Base-by-base conservation (phyloP, 1,140 invertebrate genomes). In the Scylla paramamosain region DNA sequence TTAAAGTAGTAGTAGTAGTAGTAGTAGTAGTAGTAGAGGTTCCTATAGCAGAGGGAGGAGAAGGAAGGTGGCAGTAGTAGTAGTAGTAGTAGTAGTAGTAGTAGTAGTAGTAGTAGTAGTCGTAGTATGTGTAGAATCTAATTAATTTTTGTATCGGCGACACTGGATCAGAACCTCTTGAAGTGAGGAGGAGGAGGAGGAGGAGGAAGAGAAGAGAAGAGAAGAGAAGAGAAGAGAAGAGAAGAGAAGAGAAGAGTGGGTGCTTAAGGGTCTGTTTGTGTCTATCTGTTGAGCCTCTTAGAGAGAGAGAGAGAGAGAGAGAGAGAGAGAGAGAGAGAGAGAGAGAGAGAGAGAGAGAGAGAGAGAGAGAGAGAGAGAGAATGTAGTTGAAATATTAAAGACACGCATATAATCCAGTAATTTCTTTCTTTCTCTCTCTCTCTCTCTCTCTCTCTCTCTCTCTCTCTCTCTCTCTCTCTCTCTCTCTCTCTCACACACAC, bases 261-360 rank as follows among this genome's bases (percentile, higher is more conserved):
- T 14, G 52, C 12, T 59, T 59, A 59, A 59, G 52, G 16, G 52
- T 59, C 52, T 20, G 16, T 59, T 59, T 59, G 52, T 59, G 52
- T 59, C 52, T 59, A 59, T 59, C 52, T 59, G 52, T 59, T 59
- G 52, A 59, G 16, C 52, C 52, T 59, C 52, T 59, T 59, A 84
- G 83, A 84, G 83, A 84, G 83, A 84, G 83, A 84, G 83, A 84
- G 83, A 84, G n/a, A 84, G 83, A 84, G 83, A 84, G 82, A 83
- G 82, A 83, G 82, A 83, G 82, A 83, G 82, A 83, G 82, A 83
- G 82, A 83, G 82, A 83, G 82, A 83, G 82, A 83, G 82, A 83
- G 82, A 83, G 82, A 83, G 82, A 83, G 82, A 83, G 82, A 83
- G 82, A 83, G 82, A 83, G 82, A 83, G 82, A 83, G 82, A 83